Base-by-base conservation (phyloP, 2,113 vertebrate species). In the Danionella cerebrum region DNA sequence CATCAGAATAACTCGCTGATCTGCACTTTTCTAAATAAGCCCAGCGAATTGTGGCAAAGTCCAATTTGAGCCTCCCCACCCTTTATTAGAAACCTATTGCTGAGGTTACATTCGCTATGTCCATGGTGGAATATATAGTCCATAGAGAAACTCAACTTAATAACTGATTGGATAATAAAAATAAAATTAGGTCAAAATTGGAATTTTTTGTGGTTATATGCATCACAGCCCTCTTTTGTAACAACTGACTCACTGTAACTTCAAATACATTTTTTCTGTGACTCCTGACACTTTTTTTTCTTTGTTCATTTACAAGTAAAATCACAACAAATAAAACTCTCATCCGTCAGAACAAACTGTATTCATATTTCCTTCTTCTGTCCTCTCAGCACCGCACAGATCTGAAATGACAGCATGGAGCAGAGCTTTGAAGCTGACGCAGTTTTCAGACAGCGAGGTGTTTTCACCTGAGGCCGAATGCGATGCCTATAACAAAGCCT, bases 321-420 rank as follows among this genome's bases (percentile, higher is more conserved):
- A 44, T 31, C 11, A 44, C 58, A 31, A 21, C 25, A 60, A 11
- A 45, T 42, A 6, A 27, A 9, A 45, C 58, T n/a, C 58, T 31
- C 11, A 60, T 60, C 54, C 19, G 0, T 41, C 21, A 53, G 54
- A 60, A n/a, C 14, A 29, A 25, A 18, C 24, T 31, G 22, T 44
- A 16, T 60, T 44, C 18, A 7, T 41, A 6, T 60, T 64, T 22
- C 12, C 24, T 38, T 39, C 14, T 31, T 57, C 53, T 39, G 31
- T 38, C 53, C 19, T 57, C 29, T 36, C 29, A 14, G 7, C 19
- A 35, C 18, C 48, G 44, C 59, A 48, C 59, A 35, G 27, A 64
- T 64, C 27, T 63, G 42, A 63, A 60, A 63, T 48, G 41, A 48
- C 59, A 63, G 29, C 16, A 14, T 47, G 41, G 58, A 63, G 41